Evolutionary conservation across 2,797 vertebrate genomes (phyloP), one percentile per base, ranked within the genome.

Genomic region (Myripristis murdjan): DNA sequence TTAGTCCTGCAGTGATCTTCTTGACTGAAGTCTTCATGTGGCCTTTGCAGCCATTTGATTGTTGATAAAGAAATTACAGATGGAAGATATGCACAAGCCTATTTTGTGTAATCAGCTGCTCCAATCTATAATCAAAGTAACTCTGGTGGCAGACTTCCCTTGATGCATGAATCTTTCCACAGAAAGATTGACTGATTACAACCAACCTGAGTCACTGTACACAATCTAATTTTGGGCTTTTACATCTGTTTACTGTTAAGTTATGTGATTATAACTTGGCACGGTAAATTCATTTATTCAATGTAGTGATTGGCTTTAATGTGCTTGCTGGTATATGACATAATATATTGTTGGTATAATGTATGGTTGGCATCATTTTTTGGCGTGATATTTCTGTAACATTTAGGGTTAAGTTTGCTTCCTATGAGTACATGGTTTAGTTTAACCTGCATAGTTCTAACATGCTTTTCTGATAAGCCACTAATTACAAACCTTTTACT

Each of bases 401-500:
- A 65, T 55, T 59, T 31, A 7, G 24, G 59, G 24, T 20, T 5
- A 57, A 18, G 10, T 6, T 16, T 18, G 12, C 63, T 52, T 20
- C 16, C 10, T 62, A 66, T 2, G 41, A 22, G 1, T 64, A 37
- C 8, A 66, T 53, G 66, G 20, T 15, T 47, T 1, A 47, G 14
- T 43, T 44, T 18, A 54, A 18, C 6, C 22, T 53, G 23, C 15
- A 26, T 22, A 48, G n/a, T 58, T 66, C 26, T 31, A 47, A 54
- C 35, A 73, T 63, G 0, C 59, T 46, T 60, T 69, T 37, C 41
- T 52, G 4, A 49, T 54, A 51, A 73, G 43, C 31, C 46, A 59
- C 22, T 70, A 18, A 63, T 77, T 67, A 44, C 48, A 73, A 57
- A 76, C 51, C 52, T 48, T 14, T 33, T 64, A n/a, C n/a, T n/a